These are phyloP conservation scores for Podabrus alpinus DNA, from an alignment of 2,888 invertebrate species.

Conservation along the genomic window DNA sequence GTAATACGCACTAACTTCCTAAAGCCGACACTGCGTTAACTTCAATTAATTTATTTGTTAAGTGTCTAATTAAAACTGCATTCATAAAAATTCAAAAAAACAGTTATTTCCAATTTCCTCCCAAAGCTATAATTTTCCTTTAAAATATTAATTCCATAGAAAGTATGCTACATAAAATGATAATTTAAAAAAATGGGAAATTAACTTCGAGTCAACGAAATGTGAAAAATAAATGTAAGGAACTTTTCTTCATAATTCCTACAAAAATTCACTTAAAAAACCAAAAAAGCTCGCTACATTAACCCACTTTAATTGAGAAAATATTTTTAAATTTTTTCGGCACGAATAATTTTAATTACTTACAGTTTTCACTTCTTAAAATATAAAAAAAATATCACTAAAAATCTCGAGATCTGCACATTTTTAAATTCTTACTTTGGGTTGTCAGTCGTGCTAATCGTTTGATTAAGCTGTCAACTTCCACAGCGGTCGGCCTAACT, in stretches of 20 bases:
- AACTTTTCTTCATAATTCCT: neutral
- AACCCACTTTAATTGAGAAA: neutral
- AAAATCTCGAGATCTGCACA: neutral
- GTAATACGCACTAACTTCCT: neutral
- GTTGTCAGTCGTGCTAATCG: neutral
- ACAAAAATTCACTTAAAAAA: neutral
- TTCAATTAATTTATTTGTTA: neutral
- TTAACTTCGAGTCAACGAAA: neutral
- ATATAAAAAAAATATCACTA: neutral
- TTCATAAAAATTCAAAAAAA: neutral
- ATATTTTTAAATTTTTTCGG: neutral
- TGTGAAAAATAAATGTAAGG: neutral
- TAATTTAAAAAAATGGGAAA: neutral
- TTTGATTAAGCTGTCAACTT: neutral
- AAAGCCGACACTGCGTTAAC: neutral
- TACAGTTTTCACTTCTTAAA: neutral
- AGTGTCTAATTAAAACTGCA: neutral
- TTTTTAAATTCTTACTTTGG: neutral
- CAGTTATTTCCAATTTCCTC: neutral
- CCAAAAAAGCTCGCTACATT: neutral
- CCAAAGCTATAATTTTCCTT: neutral
- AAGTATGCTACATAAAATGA: neutral
- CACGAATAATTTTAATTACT: neutral
- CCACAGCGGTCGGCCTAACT: neutral
- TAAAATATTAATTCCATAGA: neutral